Conservation (phyloP, 2,797 vertebrate genomes). For the Periparus ater region DNA sequence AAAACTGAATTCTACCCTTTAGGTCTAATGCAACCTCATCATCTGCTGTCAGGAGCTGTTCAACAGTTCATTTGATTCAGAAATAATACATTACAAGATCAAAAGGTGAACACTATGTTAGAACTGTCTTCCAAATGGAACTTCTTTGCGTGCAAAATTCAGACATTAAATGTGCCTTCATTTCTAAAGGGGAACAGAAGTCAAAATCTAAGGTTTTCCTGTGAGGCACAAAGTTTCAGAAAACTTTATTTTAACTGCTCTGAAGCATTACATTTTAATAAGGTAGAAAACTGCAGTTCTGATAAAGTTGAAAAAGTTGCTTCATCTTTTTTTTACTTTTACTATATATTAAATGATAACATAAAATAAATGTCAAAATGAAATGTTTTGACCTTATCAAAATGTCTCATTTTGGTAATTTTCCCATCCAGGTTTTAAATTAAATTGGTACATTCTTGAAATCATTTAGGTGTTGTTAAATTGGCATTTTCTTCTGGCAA, state of each 20-base stretch:
- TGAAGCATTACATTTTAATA: slow-evolving; percentile 32
- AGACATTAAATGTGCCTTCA: slow-evolving; percentile 29
- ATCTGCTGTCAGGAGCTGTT: slow-evolving; percentile 53
- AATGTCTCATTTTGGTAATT: slow-evolving; percentile 41
- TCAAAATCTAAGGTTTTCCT: slow-evolving; percentile 47
- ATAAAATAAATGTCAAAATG: slow-evolving; percentile 35
- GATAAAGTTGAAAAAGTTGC: not conserved
- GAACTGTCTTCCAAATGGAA: slow-evolving; percentile 39
- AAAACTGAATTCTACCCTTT: not conserved
- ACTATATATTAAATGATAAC: slow-evolving; percentile 23
- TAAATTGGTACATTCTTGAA: slow-evolving; percentile 1
- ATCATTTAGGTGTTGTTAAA: slow-evolving; percentile 1
- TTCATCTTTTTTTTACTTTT: slow-evolving; percentile 11
- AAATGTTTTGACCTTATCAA: slow-evolving; percentile 26
- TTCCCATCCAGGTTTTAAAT: slow-evolving; percentile 25
- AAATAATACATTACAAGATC: slow-evolving; percentile 72
- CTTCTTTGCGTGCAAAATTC: slow-evolving; percentile 36
- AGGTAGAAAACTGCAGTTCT: slow-evolving; percentile 13
- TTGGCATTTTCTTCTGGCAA: not conserved
- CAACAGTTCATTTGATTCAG: slow-evolving; percentile 62
- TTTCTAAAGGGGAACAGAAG: slow-evolving; percentile 48
- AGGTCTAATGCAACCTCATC: slow-evolving; percentile 35
- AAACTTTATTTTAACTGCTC: slow-evolving; percentile 22
- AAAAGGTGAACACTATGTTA: slow-evolving; percentile 51
- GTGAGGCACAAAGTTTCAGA: slow-evolving; percentile 9